Evolutionary conservation across 2,113 vertebrate species (phyloP), one percentile per base, ranked within the genome.

Genomic region (Odocoileus virginianus): DNA sequence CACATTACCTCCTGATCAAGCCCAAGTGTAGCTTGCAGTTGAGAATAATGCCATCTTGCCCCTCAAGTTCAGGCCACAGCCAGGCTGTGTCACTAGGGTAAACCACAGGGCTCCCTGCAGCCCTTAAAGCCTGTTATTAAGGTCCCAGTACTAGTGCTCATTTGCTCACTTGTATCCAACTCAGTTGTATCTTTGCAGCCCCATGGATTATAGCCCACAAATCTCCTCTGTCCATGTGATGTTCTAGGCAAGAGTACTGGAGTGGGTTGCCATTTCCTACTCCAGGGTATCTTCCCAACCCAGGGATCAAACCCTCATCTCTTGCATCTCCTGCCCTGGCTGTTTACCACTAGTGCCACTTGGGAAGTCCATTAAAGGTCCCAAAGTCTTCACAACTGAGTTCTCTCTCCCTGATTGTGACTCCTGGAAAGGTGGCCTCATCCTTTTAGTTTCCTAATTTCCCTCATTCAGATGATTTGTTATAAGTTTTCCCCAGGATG

Each of bases 61-160:
- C 10, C 28, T 55, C 45, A 60, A 50, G 2, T 12, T 9, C 12
- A 28, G 33, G 3, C 84, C 21, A 15, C 2, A 10, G 13, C 25
- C 40, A 67, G 14, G 1, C 1, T 27, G 1, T 52, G 15, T 40
- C 43, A 13, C n/a, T 16, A 45, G 7, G 15, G n/a, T 1, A 7
- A 27, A n/a, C 21, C 2, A 23, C 0, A 15, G 27, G 33, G 14
- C 1, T 87, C 83, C 61, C 79, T 86, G 79, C 23, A 40, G 15
- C n/a, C 50, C n/a, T 40, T 43, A 45, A 2, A 21, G 5, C 40
- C 57, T 83, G 30, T 74, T 82, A 52, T 50, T 40, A 43, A 96
- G 23, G 27, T 6, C 23, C n/a, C 67, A 40, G n/a, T 71, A 19
- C n/a, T 23, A 71, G 36, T 71, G n/a, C n/a, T 71, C 19, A n/a